phyloP scores from a whole-genome alignment of 2,797 vertebrate genomes.

The Spea hammondii region DNA sequence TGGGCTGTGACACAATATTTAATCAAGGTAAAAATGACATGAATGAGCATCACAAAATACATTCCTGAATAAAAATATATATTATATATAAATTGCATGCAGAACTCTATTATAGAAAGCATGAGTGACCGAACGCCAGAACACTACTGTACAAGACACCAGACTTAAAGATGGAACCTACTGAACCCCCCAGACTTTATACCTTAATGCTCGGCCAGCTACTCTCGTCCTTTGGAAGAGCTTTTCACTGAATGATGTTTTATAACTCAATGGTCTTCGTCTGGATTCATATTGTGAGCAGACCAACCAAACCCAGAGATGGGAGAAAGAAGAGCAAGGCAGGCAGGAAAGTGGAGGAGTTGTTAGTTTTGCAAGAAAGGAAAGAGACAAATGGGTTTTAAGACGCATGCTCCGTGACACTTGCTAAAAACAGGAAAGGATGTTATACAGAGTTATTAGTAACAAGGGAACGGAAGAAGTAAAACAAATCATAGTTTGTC shows the following conservation, averaged over 20 bases:
- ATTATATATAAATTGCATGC: no score
- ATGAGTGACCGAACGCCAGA: no score
- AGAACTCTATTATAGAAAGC: no score
- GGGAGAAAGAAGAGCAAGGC: conserved; percentile 56
- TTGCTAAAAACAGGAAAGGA: neutral
- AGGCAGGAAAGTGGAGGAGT: conserved; percentile 64
- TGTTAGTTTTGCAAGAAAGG: conserved; percentile 66
- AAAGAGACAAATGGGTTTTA: conserved; percentile 56
- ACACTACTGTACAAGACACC: no score
- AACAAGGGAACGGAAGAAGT: no score
- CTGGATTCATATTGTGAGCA: conserved; percentile 70
- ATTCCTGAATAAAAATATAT: no score
- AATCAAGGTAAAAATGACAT: no score
- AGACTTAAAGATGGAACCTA: neutral
- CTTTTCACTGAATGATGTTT: conserved; percentile 85
- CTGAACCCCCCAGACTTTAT: conserved; percentile 42
- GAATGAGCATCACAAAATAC: no score
- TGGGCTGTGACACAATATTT: no score
- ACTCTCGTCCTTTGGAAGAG: conserved; percentile 89
- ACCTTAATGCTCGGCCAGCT: conserved; percentile 75
- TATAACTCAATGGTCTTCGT: conserved; percentile 89
- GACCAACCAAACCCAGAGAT: conserved; percentile 66
- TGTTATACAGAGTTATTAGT: neutral
- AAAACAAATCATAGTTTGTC: no score
- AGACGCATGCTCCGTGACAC: neutral